Evolutionary conservation across 2,113 vertebrate species (phyloP).

Genomic region (Parus major): DNA sequence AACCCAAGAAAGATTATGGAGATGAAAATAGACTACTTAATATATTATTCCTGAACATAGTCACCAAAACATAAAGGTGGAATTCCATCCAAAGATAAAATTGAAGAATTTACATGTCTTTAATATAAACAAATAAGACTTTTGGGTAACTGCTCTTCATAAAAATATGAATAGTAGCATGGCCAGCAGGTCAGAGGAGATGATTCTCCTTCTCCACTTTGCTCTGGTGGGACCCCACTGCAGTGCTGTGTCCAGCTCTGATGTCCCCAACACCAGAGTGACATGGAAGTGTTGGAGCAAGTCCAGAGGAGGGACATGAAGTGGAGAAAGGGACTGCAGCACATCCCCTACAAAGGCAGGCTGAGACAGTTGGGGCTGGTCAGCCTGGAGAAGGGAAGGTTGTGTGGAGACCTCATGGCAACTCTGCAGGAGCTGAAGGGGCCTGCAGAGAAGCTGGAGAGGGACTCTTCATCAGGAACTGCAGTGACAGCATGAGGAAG

Average conservation of each 20-base stretch:
- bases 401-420: neutral
- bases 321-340: accelerated
- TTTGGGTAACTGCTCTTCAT: neutral
- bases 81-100: neutral
- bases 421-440: neutral
- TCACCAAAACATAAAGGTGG: neutral
- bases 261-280: neutral
- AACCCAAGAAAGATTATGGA: neutral
- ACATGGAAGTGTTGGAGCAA: neutral
- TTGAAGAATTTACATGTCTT: neutral
- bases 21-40: neutral
- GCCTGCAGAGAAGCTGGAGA: neutral
- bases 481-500: too few relatives aligned
- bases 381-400: neutral
- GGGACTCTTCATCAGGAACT: neutral
- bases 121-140: neutral
- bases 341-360: neutral
- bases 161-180: accelerated
- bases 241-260: neutral
- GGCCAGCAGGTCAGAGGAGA: neutral
- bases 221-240: neutral
- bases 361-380: neutral
- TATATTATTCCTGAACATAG: neutral
- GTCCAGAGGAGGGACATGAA: neutral
- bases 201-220: neutral